Conservation (phyloP, 1,140 invertebrate genomes). For the Hycleus cichorii region DNA sequence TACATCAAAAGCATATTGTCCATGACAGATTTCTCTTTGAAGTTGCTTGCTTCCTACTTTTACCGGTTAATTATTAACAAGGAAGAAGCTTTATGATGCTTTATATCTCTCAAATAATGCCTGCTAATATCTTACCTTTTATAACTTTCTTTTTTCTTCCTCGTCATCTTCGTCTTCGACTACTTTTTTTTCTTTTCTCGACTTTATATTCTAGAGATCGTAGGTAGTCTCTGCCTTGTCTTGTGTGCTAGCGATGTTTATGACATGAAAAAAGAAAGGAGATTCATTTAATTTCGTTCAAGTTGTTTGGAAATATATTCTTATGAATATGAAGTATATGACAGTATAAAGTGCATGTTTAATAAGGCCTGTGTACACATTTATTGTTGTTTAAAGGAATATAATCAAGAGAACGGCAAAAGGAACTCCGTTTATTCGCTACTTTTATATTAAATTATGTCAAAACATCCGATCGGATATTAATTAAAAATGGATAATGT, state of each 20-base stretch:
- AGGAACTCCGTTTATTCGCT: too few species aligned
- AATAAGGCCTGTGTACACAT: too few species aligned
- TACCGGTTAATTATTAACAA: constrained; percentile 38
- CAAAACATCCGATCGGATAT: too few species aligned
- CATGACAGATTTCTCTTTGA: constrained; percentile 35
- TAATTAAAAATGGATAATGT: too few species aligned
- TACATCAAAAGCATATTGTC: constrained; percentile 37
- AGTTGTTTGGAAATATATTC: too few species aligned
- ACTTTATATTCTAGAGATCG: not conserved
- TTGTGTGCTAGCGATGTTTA: constrained; percentile 1
- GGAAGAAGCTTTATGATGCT: constrained; percentile 30
- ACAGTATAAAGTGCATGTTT: too few species aligned
- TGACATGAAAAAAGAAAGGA: constrained; percentile 3
- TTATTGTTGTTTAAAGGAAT: too few species aligned
- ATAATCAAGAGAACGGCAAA: too few species aligned
- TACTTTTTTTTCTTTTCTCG: too few species aligned
- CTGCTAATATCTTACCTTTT: constrained; percentile 18
- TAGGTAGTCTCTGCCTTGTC: constrained; percentile 2
- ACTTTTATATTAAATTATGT: too few species aligned
- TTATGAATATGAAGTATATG: too few species aligned
- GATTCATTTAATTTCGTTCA: not conserved
- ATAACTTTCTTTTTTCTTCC: constrained; percentile 15
- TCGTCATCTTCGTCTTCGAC: not conserved
- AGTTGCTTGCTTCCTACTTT: constrained; percentile 31
- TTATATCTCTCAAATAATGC: constrained; percentile 21